These are phyloP conservation scores for Otolemur garnettii DNA, from an alignment of 2,113 vertebrate genomes.

Conservation along the genomic window DNA sequence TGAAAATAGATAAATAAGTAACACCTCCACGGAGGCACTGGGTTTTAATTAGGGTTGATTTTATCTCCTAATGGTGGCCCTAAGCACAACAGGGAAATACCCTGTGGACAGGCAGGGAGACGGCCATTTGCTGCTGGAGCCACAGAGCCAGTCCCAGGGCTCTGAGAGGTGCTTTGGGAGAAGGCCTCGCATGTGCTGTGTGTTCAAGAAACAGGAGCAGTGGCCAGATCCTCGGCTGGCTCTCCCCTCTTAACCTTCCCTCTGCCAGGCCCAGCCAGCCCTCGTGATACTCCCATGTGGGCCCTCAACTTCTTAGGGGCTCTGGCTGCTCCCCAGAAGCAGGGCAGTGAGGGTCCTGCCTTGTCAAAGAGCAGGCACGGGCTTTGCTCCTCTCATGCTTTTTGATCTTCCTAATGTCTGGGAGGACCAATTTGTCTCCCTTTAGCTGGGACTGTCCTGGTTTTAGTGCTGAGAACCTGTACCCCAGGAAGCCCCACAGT, in stretches of 20 bases:
- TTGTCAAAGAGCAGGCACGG: rapidly evolving
- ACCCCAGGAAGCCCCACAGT: neutral
- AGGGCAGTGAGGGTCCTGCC: too few relatives aligned
- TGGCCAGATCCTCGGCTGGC: neutral
- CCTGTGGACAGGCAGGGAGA: slow-evolving; percentile 20
- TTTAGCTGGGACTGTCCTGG: neutral
- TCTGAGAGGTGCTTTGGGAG: neutral
- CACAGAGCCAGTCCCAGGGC: neutral
- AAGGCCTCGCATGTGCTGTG: neutral
- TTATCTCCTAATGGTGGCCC: slow-evolving; percentile 68
- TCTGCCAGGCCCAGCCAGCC: rapidly evolving
- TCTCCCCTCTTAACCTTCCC: rapidly evolving
- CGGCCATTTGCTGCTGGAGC: slow-evolving; percentile 15
- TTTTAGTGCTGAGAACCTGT: neutral
- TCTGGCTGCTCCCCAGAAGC: neutral
- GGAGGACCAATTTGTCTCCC: neutral
- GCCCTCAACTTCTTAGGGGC: neutral
- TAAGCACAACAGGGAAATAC: slow-evolving; percentile 15
- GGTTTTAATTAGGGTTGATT: slow-evolving; percentile 84
- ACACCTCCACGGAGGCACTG: slow-evolving; percentile 35
- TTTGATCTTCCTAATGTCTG: neutral
- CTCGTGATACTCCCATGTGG: neutral
- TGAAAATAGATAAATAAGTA: slow-evolving; percentile 11
- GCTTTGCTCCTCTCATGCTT: neutral
- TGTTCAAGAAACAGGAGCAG: neutral